Conservation (phyloP, 2,113 vertebrate genomes). For the Oreamnos americanus region DNA sequence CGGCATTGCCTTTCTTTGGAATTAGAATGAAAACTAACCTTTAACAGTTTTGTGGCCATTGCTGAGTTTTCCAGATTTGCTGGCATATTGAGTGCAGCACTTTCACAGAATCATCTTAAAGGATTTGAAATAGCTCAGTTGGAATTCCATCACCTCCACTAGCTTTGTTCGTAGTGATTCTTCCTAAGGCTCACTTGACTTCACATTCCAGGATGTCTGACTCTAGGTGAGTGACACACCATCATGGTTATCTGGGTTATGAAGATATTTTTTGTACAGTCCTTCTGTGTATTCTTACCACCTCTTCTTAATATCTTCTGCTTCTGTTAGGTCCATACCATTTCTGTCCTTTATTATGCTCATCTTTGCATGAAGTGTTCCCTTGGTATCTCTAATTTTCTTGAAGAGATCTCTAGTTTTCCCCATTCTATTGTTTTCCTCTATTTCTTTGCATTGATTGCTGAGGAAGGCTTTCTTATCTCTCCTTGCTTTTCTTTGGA, state of each 20-base stretch:
- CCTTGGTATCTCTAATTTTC: neutral
- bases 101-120: neutral
- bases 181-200: neutral
- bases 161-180: neutral
- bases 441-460: neutral
- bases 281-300: neutral
- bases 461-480: neutral
- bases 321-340: neutral
- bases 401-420: neutral
- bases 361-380: neutral
- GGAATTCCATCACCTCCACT: neutral
- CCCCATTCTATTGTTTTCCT: neutral
- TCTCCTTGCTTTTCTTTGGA: neutral
- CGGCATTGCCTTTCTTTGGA: neutral
- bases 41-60: neutral
- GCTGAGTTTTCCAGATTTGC: neutral
- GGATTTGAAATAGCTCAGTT: neutral
- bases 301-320: neutral
- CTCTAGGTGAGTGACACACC: neutral
- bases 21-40: neutral
- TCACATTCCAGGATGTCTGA: neutral
- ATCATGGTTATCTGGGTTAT: neutral
- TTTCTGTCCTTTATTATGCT: neutral
- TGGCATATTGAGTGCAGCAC: neutral
- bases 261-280: neutral